These are phyloP conservation scores for Leptopterna dolabrata DNA, from an alignment of 2,888 invertebrate genomes.

Conservation along the genomic window DNA sequence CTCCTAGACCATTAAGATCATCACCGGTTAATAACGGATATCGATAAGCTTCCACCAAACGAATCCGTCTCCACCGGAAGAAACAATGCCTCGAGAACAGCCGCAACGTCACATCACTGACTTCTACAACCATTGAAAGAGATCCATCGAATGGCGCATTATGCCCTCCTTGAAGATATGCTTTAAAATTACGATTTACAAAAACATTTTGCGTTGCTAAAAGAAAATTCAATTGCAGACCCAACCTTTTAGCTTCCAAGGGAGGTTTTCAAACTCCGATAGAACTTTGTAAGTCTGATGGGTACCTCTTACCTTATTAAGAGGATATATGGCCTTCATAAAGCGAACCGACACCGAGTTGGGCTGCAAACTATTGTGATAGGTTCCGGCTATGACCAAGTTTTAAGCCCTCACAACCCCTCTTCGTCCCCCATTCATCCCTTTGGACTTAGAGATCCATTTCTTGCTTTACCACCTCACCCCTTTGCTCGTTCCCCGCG, in stretches of 20 bases:
- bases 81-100: too few species aligned
- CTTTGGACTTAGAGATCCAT: slow-evolving; percentile 22
- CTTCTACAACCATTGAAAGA: too few species aligned
- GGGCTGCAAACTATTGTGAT: slow-evolving; percentile 37
- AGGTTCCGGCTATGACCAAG: slow-evolving; percentile 37
- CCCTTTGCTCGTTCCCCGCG: neutral
- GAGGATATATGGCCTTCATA: slow-evolving; percentile 42
- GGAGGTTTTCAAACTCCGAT: neutral
- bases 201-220: too few species aligned
- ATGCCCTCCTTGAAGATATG: too few species aligned
- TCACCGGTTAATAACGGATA: too few species aligned
- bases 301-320: slow-evolving; percentile 22
- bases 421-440: neutral
- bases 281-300: neutral
- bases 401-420: slow-evolving; percentile 11
- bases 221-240: neutral
- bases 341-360: slow-evolving; percentile 15
- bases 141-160: too few species aligned
- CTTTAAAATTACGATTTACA: too few species aligned
- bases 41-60: too few species aligned
- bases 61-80: too few species aligned
- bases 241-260: neutral
- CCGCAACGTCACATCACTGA: too few species aligned
- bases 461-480: slow-evolving; percentile 1
- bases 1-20: too few species aligned